A percentile compares a stretch with the other conserved stretches of the same genome.
phyloP scores from a whole-genome alignment of 2,113 vertebrate species.

The Haliaeetus leucogaster region DNA sequence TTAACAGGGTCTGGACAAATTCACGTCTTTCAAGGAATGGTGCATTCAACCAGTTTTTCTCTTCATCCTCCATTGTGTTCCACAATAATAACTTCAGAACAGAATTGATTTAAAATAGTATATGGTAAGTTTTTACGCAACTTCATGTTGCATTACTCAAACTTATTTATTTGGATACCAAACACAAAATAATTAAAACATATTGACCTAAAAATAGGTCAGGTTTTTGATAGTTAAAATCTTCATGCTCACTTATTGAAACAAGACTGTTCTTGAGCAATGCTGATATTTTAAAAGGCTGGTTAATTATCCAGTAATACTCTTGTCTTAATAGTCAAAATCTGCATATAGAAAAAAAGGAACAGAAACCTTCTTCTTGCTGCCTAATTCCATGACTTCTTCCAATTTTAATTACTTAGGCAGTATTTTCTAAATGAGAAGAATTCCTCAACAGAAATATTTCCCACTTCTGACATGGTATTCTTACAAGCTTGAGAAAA shows the following conservation, averaged over 20 bases:
- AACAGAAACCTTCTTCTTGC: background rate
- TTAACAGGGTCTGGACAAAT: background rate
- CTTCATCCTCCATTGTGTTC: background rate
- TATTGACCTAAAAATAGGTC: background rate
- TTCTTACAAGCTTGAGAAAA: background rate
- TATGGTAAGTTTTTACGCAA: background rate
- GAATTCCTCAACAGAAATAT: background rate
- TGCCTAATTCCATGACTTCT: background rate
- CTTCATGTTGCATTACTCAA: background rate
- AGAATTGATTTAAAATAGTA: background rate
- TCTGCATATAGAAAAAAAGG: background rate
- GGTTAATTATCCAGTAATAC: background rate
- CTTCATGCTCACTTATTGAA: background rate
- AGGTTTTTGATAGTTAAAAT: background rate
- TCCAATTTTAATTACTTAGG: slow-evolving; percentile 8
- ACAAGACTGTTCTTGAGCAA: background rate
- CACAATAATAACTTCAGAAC: background rate
- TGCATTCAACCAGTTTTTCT: background rate
- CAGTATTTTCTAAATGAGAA: background rate
- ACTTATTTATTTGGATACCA: background rate
- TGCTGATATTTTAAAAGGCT: background rate
- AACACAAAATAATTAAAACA: background rate
- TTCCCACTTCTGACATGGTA: background rate
- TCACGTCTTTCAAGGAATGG: background rate
- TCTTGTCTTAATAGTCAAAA: background rate